Evolutionary conservation across 2,888 invertebrate species (phyloP), one percentile per base, ranked within the genome.

Genomic region (Drosophila paracracens): DNA sequence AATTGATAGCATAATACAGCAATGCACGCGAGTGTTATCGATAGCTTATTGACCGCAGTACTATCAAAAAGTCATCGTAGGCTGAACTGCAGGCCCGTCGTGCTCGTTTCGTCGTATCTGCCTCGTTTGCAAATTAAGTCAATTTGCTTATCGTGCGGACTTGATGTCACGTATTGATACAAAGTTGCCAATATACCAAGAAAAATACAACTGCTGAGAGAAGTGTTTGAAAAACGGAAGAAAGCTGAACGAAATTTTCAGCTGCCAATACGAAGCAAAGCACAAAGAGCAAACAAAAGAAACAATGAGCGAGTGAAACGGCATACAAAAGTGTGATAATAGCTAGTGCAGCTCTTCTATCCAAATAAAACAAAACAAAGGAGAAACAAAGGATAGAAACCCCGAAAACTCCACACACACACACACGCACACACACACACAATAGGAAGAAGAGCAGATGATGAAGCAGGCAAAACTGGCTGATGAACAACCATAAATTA

Each of bases 321-420:
- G 68, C 76, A 68, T 38, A 16, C 52, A 18, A 62, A 52, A 51
- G 66, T 70, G 76, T 70, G 61, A 70, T 62, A 79, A 70, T 58
- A 79, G 70, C 82, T 88, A 87, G 80, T 79, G 69, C 21, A 53
- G 48, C 89, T 88, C 85, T 78, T 88, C 86, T 88, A 88, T 86
- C 90, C 81, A 85, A 85, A 89, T 83, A 88, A 89, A 85, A 88
- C 90, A 85, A 90, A 86, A 86, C 90, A 89, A 87, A 90, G 83
- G 87, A 87, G 89, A 87, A 76, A 90, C 90, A 87, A 87, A 87
- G 87, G 87, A 88, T 90, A 90, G 87, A 90, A 89, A 87, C 88
- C 89, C 84, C 84, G 84, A 85, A 85, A 84, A 88, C 86, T 83
- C 84, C 82, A 79, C 80, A 82, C 70, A 62, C 72, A 62, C 74